Conservation (phyloP, 30 jellyfish, hydroid and myxozoan genomes). For the Clytia hemisphaerica region DNA sequence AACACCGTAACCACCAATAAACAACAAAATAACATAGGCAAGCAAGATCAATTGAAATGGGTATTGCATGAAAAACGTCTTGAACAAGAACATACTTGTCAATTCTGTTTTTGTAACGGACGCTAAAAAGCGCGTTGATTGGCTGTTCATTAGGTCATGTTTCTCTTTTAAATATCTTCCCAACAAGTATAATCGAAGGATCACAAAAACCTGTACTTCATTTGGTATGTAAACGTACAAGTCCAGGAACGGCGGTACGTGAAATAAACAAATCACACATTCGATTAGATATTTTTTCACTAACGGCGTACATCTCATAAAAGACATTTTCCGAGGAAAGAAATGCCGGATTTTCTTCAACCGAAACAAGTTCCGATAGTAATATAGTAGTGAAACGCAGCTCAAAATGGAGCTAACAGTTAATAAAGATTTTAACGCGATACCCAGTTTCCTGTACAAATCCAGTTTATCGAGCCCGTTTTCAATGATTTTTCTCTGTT, state of each 20-base stretch:
- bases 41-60: conserved; percentile 64
- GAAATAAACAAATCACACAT: conserved; percentile 48
- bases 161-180: conserved; percentile 75
- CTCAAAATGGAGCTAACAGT: conserved; percentile 54
- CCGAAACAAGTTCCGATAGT: conserved; percentile 55
- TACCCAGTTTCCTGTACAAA: conserved; percentile 48
- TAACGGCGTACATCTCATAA: conserved; percentile 36
- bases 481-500: conserved; percentile 9
- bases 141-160: conserved; percentile 81
- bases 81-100: conserved; percentile 66
- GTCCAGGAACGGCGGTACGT: conserved; percentile 67
- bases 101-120: conserved; percentile 90
- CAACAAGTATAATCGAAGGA: conserved; percentile 56
- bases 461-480: conserved; percentile 26
- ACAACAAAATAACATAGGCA: conserved; percentile 47
- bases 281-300: conserved; percentile 37
- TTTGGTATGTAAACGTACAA: conserved; percentile 54
- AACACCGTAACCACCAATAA: conserved; percentile 87
- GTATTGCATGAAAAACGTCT: conserved; percentile 79
- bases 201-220: conserved; percentile 66
- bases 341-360: conserved; percentile 44
- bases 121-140: conserved; percentile 85
- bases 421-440: conserved; percentile 48
- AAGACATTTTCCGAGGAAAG: conserved; percentile 42
- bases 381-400: conserved; percentile 38